phyloP scores from a whole-genome alignment of 2,888 invertebrate genomes.

The Choristoneura rosaceana region DNA sequence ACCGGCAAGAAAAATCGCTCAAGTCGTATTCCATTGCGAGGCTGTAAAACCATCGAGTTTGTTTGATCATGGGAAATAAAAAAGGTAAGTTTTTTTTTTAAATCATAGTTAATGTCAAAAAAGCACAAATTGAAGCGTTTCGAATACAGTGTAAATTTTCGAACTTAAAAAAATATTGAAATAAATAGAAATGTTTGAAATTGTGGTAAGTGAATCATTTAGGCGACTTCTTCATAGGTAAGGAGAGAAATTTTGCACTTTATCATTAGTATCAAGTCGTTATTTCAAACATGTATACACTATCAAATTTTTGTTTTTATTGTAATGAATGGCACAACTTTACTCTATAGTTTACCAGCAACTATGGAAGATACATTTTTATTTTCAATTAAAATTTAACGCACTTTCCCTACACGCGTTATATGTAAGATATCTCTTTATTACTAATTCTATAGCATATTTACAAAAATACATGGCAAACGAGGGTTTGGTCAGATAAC shows the following conservation, averaged over 20 bases:
- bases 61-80: too few relatives aligned
- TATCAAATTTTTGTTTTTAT: constrained; percentile 16
- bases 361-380: constrained; percentile 19
- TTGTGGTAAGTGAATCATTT: too few relatives aligned
- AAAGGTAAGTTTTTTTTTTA: too few relatives aligned
- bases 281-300: neutral
- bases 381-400: constrained; percentile 34
- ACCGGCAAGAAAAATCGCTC: too few relatives aligned
- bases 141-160: too few relatives aligned
- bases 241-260: neutral
- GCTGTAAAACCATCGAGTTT: too few relatives aligned
- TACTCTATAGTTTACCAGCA: constrained; percentile 31
- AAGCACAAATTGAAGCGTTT: too few relatives aligned
- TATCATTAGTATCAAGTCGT: too few relatives aligned
- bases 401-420: constrained; percentile 25
- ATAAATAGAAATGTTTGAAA: too few relatives aligned
- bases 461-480: constrained; percentile 78
- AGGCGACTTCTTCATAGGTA: neutral
- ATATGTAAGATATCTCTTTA: constrained; percentile 43
- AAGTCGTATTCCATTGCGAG: too few relatives aligned
- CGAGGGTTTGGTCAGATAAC: constrained; percentile 71
- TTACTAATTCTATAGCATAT: constrained; percentile 53
- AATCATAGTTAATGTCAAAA: too few relatives aligned
- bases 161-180: too few relatives aligned
- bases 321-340: constrained; percentile 41